Evolutionary conservation across 2,797 vertebrate genomes (phyloP).

Genomic region (Falco concolor): DNA sequence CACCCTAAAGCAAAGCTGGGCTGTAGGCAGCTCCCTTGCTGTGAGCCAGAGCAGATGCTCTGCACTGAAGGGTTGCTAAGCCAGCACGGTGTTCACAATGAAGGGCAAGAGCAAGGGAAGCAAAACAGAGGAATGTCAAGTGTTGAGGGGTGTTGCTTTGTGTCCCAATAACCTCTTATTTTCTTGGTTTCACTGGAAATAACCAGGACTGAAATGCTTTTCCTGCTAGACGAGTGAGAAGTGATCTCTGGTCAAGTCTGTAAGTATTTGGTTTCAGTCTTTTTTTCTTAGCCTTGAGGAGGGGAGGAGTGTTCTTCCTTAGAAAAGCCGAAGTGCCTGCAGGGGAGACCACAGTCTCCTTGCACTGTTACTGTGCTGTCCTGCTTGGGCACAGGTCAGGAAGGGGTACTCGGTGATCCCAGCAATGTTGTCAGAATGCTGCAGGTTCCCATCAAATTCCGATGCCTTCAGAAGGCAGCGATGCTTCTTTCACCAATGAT

Average conservation of each 20-base stretch:
- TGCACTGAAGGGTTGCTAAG: background rate
- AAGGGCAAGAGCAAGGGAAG: background rate
- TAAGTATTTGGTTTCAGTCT: background rate
- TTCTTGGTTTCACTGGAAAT: background rate
- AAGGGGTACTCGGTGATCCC: background rate
- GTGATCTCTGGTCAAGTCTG: background rate
- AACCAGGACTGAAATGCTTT: background rate
- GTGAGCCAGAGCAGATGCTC: background rate
- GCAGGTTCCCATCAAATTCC: background rate
- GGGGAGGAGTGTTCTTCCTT: background rate
- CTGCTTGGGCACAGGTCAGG: background rate
- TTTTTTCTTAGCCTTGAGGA: background rate
- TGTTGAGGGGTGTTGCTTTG: background rate
- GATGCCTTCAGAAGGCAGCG: background rate
- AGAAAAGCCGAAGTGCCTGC: background rate
- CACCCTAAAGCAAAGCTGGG: background rate
- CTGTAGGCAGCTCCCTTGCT: background rate
- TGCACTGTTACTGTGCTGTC: background rate
- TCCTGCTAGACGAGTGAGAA: background rate
- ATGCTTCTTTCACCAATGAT: background rate
- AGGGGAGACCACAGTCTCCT: background rate
- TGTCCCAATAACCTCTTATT: background rate
- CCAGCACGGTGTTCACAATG: accelerated
- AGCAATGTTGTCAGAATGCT: background rate
- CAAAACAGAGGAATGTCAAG: background rate